Conservation (phyloP, 2,888 invertebrate species). For the Eupithecia exiguata region DNA sequence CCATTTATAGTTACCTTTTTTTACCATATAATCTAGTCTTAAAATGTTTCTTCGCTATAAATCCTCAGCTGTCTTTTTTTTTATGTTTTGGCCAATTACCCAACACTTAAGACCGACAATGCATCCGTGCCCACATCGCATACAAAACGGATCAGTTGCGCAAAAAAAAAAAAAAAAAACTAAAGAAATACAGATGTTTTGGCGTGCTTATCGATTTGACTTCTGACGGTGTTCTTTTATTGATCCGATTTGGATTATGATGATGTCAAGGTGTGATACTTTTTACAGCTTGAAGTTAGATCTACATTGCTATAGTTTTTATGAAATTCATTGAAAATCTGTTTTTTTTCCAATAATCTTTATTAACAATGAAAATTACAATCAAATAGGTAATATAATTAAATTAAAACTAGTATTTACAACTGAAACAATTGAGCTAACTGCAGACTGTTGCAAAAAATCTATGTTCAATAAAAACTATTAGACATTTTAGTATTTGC, state of each 20-base stretch:
- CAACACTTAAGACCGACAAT: conserved; percentile 36
- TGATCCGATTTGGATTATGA: conserved; percentile 34
- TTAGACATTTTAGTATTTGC: too few species aligned
- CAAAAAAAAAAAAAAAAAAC: conserved; percentile 36
- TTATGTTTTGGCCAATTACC: conserved; percentile 36
- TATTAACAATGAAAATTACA: too few species aligned
- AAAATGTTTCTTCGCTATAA: not conserved
- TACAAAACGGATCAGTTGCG: conserved; percentile 39
- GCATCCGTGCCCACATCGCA: conserved; percentile 40
- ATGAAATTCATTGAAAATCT: too few species aligned
- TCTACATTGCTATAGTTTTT: too few species aligned
- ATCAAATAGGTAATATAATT: too few species aligned
- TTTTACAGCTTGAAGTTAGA: not conserved
- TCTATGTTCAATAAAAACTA: too few species aligned
- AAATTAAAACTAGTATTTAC: too few species aligned
- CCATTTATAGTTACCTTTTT: too few species aligned
- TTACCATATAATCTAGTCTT: too few species aligned
- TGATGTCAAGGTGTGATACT: conserved; percentile 34
- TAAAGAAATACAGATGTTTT: conserved; percentile 45
- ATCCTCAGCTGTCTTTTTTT: not conserved
- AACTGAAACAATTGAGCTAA: too few species aligned
- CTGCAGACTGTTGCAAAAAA: too few species aligned
- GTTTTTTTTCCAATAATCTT: too few species aligned
- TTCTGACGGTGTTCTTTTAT: conserved; percentile 34
- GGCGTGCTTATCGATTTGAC: conserved; percentile 44